These are phyloP conservation scores for Malurus leucopterus DNA, from an alignment of 2,797 vertebrate genomes.

Conservation along the genomic window DNA sequence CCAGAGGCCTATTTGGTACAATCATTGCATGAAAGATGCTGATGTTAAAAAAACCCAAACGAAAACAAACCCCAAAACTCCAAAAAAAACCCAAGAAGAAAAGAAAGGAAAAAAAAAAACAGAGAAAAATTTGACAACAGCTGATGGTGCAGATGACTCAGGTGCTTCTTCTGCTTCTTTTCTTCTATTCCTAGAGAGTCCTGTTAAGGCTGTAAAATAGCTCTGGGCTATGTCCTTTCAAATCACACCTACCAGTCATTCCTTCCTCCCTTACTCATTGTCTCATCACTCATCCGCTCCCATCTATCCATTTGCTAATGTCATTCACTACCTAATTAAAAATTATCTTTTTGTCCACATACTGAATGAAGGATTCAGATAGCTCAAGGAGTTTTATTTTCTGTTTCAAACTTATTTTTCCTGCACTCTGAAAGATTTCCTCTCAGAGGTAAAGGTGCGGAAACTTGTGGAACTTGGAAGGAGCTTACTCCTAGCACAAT, in stretches of 20 bases:
- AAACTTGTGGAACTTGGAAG: not conserved
- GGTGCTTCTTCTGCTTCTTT: not conserved
- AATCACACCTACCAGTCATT: slow-evolving; percentile 19
- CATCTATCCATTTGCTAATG: not conserved
- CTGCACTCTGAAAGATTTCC: not conserved
- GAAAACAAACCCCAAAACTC: not conserved
- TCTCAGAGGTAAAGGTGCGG: not conserved
- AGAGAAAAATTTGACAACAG: not conserved
- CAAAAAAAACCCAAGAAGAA: accelerated
- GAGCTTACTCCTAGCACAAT: not conserved
- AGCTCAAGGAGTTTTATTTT: not conserved
- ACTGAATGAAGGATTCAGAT: not conserved
- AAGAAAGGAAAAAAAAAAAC: not conserved
- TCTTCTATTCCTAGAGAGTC: not conserved
- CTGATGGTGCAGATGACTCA: not conserved
- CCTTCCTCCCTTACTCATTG: slow-evolving; percentile 24
- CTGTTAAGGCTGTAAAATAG: not conserved
- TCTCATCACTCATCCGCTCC: not conserved
- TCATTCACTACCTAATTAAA: not conserved
- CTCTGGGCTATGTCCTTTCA: slow-evolving; percentile 21
- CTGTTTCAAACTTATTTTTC: not conserved
- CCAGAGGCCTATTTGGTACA: not conserved
- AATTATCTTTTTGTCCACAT: not conserved
- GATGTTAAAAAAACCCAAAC: not conserved
- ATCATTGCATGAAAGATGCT: not conserved